phyloP scores from a whole-genome alignment of 2,888 invertebrate genomes.

The Theretra japonica region DNA sequence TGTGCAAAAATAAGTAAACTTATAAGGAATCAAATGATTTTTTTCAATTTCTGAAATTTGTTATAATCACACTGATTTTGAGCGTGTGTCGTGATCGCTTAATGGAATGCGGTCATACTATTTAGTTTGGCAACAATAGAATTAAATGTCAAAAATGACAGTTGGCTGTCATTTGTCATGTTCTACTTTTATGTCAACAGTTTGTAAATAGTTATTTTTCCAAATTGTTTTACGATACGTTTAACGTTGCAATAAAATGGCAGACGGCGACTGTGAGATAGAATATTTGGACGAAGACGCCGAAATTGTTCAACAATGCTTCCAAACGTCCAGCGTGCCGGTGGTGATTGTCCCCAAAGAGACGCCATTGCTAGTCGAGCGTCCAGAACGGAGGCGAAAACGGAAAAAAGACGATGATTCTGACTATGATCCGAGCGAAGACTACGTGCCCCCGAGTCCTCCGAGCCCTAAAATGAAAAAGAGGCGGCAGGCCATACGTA shows the following conservation, averaged over 20 bases:
- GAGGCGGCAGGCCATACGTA: constrained; percentile 35
- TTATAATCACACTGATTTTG: too few relatives aligned
- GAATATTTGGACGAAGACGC: constrained; percentile 80
- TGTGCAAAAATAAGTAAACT: too few relatives aligned
- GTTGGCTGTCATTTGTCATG: background rate
- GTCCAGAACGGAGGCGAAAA: constrained; percentile 49
- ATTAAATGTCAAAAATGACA: too few relatives aligned
- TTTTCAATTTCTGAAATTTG: too few relatives aligned
- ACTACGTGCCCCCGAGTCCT: constrained; percentile 46
- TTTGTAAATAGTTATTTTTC: background rate
- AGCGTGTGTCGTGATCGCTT: too few relatives aligned
- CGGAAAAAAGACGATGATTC: constrained; percentile 65
- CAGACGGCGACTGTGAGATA: constrained; percentile 67
- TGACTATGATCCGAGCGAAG: constrained; percentile 69
- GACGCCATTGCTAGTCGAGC: constrained; percentile 54
- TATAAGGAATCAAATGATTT: too few relatives aligned
- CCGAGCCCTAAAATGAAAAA: constrained; percentile 43
- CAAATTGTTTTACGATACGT: background rate
- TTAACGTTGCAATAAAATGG: constrained; percentile 48
- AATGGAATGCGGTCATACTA: too few relatives aligned
- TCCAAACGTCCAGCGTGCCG: constrained; percentile 48
- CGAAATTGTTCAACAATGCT: constrained; percentile 74
- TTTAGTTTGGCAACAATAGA: too few relatives aligned
- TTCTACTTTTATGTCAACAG: background rate
- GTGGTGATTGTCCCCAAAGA: constrained; percentile 32